These are phyloP conservation scores for Gavialis gangeticus DNA, from an alignment of 2,113 vertebrate species.

Conservation along the genomic window DNA sequence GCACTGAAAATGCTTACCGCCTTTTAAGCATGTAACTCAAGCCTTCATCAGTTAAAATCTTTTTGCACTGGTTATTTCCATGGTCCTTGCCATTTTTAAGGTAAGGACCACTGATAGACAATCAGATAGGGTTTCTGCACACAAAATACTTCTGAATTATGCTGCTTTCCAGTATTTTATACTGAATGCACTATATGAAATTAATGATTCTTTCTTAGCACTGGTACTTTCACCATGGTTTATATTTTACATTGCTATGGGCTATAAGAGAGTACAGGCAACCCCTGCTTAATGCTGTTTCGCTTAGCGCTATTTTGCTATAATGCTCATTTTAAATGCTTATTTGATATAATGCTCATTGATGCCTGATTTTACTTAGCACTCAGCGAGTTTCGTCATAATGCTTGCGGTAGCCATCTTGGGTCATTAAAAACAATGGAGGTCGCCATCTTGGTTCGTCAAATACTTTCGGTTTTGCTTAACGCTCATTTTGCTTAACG, in stretches of 20 bases:
- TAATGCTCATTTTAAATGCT: no score
- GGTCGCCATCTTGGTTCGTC: no score
- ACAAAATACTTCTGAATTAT: not conserved
- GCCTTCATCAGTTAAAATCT: not conserved
- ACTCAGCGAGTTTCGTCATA: no score
- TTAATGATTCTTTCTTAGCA: not conserved
- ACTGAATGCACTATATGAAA: not conserved
- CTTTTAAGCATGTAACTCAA: not conserved
- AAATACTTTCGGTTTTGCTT: no score
- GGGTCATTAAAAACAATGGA: no score
- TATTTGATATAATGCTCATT: no score
- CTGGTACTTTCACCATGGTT: not conserved
- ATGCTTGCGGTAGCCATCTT: no score
- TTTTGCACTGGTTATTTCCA: not conserved
- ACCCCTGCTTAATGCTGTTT: no score
- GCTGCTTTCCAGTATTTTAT: not conserved
- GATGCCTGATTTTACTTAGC: no score
- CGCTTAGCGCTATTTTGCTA: no score
- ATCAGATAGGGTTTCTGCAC: not conserved
- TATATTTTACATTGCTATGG: not conserved
- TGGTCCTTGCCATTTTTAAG: no score
- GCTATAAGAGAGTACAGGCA: not conserved
- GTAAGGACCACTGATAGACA: not conserved
- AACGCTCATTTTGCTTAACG: no score
- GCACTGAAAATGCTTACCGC: not conserved